Conservation (phyloP, 2,888 invertebrate species). For the Julus scanicus region DNA sequence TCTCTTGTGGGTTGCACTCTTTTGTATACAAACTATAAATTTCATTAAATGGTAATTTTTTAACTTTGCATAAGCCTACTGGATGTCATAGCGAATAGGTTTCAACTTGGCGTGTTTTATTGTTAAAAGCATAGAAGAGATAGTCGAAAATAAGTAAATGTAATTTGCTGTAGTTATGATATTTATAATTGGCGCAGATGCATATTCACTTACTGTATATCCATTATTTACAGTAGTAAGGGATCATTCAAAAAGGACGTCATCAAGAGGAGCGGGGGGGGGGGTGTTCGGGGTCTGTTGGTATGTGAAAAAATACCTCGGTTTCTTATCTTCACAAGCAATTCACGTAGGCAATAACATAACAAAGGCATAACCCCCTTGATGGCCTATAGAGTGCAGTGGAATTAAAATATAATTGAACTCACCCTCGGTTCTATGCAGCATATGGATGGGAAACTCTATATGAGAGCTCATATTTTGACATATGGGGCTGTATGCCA, state of each 20-base stretch:
- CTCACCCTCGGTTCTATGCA: neutral
- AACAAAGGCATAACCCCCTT: constrained; percentile 21
- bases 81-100: neutral
- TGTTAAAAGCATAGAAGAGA: neutral
- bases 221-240: too few relatives aligned
- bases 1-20: neutral
- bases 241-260: too few relatives aligned
- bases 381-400: neutral
- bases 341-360: constrained; percentile 24
- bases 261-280: too few relatives aligned
- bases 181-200: too few relatives aligned
- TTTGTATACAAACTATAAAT: neutral
- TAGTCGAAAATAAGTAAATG: too few relatives aligned
- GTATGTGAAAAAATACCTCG: neutral
- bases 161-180: too few relatives aligned
- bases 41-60: neutral
- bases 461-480: neutral
- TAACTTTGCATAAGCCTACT: neutral
- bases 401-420: constrained; percentile 35
- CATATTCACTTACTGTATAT: too few relatives aligned
- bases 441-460: neutral
- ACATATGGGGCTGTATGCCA: neutral
- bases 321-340: constrained; percentile 6
- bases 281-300: too few relatives aligned
- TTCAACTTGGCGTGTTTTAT: neutral